Evolutionary conservation across 2,888 invertebrate species (phyloP).

Genomic region (Smittia sp.): DNA sequence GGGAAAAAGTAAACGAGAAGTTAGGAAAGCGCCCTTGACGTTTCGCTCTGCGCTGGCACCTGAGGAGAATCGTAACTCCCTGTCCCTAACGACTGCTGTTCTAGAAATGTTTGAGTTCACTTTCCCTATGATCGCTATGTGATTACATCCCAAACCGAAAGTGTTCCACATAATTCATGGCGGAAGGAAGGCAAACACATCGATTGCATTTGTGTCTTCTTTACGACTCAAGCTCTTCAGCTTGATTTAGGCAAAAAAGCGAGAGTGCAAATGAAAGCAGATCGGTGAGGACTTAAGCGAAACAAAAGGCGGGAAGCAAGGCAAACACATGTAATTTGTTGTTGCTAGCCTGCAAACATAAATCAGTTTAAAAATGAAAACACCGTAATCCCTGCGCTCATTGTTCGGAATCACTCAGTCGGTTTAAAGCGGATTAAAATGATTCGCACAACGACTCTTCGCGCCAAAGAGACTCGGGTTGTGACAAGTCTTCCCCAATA

Average conservation of each 20-base stretch:
- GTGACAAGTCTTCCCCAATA: not conserved
- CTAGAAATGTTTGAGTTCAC: not conserved
- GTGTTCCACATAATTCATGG: not conserved
- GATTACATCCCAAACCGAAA: too few relatives aligned
- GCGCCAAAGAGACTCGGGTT: not conserved
- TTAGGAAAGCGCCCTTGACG: not conserved
- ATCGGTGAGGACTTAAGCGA: not conserved
- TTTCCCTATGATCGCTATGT: not conserved
- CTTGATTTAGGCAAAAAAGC: not conserved
- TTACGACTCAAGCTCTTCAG: too few relatives aligned
- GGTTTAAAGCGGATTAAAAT: slow-evolving; percentile 25
- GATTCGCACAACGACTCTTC: not conserved
- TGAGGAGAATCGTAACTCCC: not conserved
- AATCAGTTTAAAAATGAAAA: slow-evolving; percentile 19
- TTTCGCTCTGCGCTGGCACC: not conserved
- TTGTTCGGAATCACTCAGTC: slow-evolving; percentile 27
- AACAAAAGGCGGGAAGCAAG: not conserved
- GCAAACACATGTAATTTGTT: slow-evolving; percentile 14
- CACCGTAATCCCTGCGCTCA: not conserved
- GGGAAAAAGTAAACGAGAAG: not conserved
- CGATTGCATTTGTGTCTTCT: not conserved
- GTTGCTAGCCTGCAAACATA: slow-evolving; percentile 7
- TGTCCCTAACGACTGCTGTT: not conserved
- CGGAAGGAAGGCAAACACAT: not conserved
- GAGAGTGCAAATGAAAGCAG: not conserved